phyloP scores from a whole-genome alignment of 37 sponge, comb jelly and placozoan genomes.

The Oopsacas minuta region DNA sequence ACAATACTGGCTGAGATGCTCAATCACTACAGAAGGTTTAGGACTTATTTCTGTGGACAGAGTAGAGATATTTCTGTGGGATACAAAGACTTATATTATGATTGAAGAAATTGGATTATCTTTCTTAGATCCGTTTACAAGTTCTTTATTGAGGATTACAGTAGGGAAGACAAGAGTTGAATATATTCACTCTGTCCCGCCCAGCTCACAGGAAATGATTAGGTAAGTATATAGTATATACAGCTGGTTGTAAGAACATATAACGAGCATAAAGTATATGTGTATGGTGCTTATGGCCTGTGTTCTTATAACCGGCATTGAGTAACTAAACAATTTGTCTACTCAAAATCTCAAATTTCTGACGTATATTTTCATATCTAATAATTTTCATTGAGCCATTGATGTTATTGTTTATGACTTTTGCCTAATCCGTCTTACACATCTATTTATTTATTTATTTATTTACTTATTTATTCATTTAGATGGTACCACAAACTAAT shows the following conservation, averaged over 20 bases:
- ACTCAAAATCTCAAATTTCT: too few relatives aligned
- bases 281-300: too few relatives aligned
- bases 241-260: too few relatives aligned
- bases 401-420: not conserved
- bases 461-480: not conserved
- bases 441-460: too few relatives aligned
- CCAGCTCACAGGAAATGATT: too few relatives aligned
- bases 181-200: not conserved
- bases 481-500: constrained; percentile 14
- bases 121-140: not conserved
- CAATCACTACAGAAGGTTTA: not conserved
- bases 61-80: not conserved
- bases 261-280: too few relatives aligned
- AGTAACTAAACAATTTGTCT: too few relatives aligned
- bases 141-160: not conserved
- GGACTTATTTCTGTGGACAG: not conserved
- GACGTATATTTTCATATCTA: too few relatives aligned
- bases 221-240: too few relatives aligned
- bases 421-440: not conserved
- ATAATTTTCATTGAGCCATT: too few relatives aligned
- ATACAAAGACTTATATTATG: not conserved
- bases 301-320: too few relatives aligned
- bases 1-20: not conserved
- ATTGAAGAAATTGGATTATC: constrained; percentile 3
- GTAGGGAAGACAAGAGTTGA: not conserved